Evolutionary conservation across 2,888 invertebrate genomes (phyloP), one percentile per base, ranked within the genome.

Genomic region (Aleiodes alternator): DNA sequence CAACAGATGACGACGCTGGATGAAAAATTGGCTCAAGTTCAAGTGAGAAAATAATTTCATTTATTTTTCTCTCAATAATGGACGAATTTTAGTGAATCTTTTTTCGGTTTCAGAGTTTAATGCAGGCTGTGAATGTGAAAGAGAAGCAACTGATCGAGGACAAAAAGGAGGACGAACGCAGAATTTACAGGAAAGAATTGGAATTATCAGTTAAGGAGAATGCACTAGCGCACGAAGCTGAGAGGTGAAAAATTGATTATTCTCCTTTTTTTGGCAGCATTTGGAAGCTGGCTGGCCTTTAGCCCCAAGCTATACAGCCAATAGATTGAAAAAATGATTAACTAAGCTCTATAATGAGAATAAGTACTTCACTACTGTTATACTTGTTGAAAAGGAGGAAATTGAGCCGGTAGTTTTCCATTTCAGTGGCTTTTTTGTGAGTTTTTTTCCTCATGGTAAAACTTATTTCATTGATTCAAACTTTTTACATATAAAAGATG

Each of bases 171-270:
- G 81, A 84, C 8, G 82, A 84, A 43, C 82, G 83, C 61, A 74
- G 79, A 31, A 80, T 87, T 71, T 79, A 84, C 59, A 82, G 83
- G 16, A 87, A 84, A 70, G 85, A 87, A 79, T 78, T 84, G 31
- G 85, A 89, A 78, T 79, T 89, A 7, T 75, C 82, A 3, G 73
- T 83, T 16, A 88, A 84, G 76, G 87, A 88, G 75, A 87, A 83
- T 76, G 80, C 85, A 53, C 81, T 89, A 23, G 76, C 80, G 2
- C 84, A 83, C 74, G 87, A 88, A 81, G 81, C 84, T 50, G 82
- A 86, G 34, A 85, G 87, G 88, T 88, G 79, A 7, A 43, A 11
- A 43, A 43, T 43, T 8, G 43, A n/a, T n/a, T n/a, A n/a, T n/a
- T n/a, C n/a, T n/a, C n/a, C n/a, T n/a, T n/a, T n/a, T n/a, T n/a